phyloP scores from a whole-genome alignment of 2,888 invertebrate species.

The Dendrolimus houi region DNA sequence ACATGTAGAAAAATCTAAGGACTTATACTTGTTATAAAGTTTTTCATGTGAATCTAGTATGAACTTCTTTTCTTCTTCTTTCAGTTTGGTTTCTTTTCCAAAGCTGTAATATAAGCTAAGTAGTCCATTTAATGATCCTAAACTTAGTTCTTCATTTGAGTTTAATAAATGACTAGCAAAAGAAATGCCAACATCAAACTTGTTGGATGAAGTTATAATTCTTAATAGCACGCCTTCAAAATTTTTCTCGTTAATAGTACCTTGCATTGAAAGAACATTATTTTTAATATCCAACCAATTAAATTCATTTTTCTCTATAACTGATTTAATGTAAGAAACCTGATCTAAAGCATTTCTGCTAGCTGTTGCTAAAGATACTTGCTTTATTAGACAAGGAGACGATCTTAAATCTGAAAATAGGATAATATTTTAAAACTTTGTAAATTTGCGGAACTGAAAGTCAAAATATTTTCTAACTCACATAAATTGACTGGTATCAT shows the following conservation, averaged over 20 bases:
- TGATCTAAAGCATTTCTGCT: slow-evolving; percentile 24
- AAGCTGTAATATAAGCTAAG: slow-evolving; percentile 69
- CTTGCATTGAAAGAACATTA: slow-evolving; percentile 44
- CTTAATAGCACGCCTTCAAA: slow-evolving; percentile 78
- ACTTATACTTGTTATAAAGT: slow-evolving; percentile 68
- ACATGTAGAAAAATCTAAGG: slow-evolving; percentile 77
- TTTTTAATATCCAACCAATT: slow-evolving; percentile 61
- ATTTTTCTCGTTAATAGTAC: slow-evolving; percentile 62
- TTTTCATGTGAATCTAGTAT: slow-evolving; percentile 68
- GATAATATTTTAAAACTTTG: not conserved
- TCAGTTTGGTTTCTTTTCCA: slow-evolving; percentile 33
- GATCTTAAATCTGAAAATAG: not conserved
- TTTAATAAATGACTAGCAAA: slow-evolving; percentile 75
- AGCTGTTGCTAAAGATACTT: not conserved
- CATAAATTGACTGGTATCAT: not conserved
- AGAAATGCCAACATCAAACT: slow-evolving; percentile 68
- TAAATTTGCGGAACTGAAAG: not conserved
- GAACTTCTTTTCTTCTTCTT: slow-evolving; percentile 62
- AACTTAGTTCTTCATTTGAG: slow-evolving; percentile 63
- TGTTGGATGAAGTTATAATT: slow-evolving; percentile 52
- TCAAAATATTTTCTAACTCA: not conserved
- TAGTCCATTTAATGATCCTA: slow-evolving; percentile 76
- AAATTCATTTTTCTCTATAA: slow-evolving; percentile 19
- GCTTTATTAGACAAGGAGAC: not conserved
- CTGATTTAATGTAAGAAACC: slow-evolving; percentile 40